Evolutionary conservation across 2,888 invertebrate genomes (phyloP).

Genomic region (Heterodera filipjevi): DNA sequence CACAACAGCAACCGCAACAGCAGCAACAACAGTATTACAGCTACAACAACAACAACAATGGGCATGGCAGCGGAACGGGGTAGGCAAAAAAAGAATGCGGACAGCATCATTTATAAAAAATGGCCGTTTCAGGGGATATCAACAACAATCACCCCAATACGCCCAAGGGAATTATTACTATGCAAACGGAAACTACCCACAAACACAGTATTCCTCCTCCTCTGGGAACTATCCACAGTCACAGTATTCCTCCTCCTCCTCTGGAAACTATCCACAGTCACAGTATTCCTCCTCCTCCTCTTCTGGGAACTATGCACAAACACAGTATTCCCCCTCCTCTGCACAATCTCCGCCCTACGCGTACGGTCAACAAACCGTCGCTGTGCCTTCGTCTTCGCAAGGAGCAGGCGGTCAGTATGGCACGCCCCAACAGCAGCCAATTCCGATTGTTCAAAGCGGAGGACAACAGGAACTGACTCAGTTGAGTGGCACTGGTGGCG

Average conservation of each 20-base stretch:
- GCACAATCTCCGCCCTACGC: conserved; percentile 14
- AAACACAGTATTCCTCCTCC: neutral
- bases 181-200: neutral
- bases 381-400: neutral
- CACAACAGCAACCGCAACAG: neutral
- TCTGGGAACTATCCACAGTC: neutral
- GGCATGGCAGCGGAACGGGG: neutral
- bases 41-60: conserved; percentile 10
- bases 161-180: neutral
- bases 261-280: neutral
- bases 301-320: too few species aligned
- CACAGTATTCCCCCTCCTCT: conserved; percentile 12
- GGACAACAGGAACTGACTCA: conserved; percentile 22
- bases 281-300: neutral
- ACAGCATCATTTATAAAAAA: too few species aligned
- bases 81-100: neutral
- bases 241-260: conserved; percentile 17
- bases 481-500: conserved; percentile 2
- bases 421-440: conserved; percentile 9
- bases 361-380: conserved; percentile 14
- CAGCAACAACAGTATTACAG: conserved; percentile 16
- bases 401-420: conserved; percentile 26
- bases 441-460: neutral
- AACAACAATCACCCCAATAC: conserved; percentile 18
- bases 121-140: neutral